Conservation (phyloP, 1,140 invertebrate species). For the Tetragnatha versicolor region DNA sequence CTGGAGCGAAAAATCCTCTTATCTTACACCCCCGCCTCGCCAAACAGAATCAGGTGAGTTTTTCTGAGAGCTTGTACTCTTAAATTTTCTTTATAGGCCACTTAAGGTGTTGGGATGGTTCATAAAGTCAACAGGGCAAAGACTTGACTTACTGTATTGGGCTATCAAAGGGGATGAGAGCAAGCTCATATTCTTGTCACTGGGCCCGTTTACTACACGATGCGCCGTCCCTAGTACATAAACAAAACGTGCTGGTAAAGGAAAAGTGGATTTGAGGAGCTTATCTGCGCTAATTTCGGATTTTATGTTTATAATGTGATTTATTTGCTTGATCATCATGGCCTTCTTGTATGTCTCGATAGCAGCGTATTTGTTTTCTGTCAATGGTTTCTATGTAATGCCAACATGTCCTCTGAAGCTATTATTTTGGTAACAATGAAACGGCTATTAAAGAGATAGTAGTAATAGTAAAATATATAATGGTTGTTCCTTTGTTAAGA, state of each 20-base stretch:
- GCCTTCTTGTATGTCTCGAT: too few species aligned
- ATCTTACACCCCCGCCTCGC: not conserved
- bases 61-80: slow-evolving; percentile 44
- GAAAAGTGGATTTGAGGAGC: too few species aligned
- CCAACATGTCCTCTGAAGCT: too few species aligned
- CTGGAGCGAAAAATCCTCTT: not conserved
- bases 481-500: too few species aligned
- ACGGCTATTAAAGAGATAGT: too few species aligned
- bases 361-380: too few species aligned
- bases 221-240: not conserved
- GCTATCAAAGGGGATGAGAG: slow-evolving; percentile 51
- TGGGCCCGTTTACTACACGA: slow-evolving; percentile 41
- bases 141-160: slow-evolving; percentile 42
- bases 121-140: slow-evolving; percentile 54
- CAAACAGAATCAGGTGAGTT: slow-evolving; percentile 42
- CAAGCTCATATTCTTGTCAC: slow-evolving; percentile 49
- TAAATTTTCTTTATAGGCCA: slow-evolving; percentile 56
- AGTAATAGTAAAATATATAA: too few species aligned
- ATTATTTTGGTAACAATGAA: too few species aligned
- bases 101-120: slow-evolving; percentile 52
- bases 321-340: too few species aligned
- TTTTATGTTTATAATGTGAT: too few species aligned
- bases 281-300: too few species aligned
- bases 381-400: too few species aligned
- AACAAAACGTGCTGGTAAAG: slow-evolving; percentile 24